A percentile compares a stretch with the other conserved stretches of the same genome.
Evolutionary conservation across 2,888 invertebrate genomes (phyloP).

Genomic region (Oconnorella tubifera): DNA sequence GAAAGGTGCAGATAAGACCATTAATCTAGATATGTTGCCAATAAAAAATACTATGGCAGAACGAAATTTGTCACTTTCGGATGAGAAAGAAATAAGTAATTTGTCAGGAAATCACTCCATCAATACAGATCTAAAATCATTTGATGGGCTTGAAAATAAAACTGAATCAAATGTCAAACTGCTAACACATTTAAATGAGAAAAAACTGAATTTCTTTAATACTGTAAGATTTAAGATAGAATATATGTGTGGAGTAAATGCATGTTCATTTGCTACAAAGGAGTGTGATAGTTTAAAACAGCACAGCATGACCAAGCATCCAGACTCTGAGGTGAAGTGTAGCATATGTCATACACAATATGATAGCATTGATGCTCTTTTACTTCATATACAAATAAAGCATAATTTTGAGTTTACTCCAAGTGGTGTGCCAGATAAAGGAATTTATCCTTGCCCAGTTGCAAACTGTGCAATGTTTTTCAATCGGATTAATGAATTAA

Average conservation of each 20-base stretch:
- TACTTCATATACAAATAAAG: slow-evolving; percentile 6
- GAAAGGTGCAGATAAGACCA: no score
- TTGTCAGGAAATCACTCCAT: no score
- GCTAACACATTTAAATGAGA: no score
- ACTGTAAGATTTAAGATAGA: background rate
- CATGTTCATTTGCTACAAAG: slow-evolving; percentile 4
- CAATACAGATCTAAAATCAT: no score
- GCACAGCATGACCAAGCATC: slow-evolving; percentile 18
- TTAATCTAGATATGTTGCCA: no score
- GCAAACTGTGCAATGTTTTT: slow-evolving; percentile 6
- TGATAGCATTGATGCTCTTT: slow-evolving; percentile 10
- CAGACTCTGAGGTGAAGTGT: slow-evolving; percentile 12
- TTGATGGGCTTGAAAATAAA: no score
- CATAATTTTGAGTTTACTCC: background rate
- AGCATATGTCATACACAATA: slow-evolving; percentile 8
- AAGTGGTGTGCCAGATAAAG: background rate
- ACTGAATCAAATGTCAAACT: no score
- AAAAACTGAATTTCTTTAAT: no score
- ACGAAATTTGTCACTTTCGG: no score
- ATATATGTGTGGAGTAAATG: slow-evolving; percentile 14
- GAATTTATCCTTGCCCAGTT: slow-evolving; percentile 12
- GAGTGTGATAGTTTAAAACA: slow-evolving; percentile 13
- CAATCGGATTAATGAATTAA: slow-evolving; percentile 10
- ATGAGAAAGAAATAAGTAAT: no score
- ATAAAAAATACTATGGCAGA: no score